Percentiles rank a stretch among this genome's conserved stretches.
These are phyloP conservation scores for Aquatica leii DNA, from an alignment of 2,888 invertebrate genomes.

Conservation along the genomic window DNA sequence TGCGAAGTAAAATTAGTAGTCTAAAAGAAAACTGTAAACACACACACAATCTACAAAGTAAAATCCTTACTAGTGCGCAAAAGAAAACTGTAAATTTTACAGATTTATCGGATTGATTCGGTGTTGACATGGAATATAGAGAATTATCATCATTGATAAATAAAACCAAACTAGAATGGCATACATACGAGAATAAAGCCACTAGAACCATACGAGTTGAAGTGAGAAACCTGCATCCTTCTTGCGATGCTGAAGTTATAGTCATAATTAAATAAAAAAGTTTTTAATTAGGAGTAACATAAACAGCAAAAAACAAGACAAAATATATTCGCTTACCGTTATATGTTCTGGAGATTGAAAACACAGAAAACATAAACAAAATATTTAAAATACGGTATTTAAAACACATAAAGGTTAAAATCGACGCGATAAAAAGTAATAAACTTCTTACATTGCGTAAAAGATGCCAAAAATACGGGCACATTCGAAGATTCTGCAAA, in stretches of 20 bases:
- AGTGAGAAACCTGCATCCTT: constrained; percentile 6
- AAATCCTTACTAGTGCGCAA: not conserved
- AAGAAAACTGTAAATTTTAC: too few relatives aligned
- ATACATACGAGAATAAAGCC: constrained; percentile 9
- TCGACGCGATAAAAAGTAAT: not conserved
- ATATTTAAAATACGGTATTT: not conserved
- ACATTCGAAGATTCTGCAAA: not conserved
- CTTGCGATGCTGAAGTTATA: constrained; percentile 8
- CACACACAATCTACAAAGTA: not conserved
- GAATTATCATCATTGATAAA: not conserved
- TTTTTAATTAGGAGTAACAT: not conserved
- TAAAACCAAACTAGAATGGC: not conserved
- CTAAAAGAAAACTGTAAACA: not conserved
- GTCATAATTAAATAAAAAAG: not conserved
- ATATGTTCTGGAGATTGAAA: constrained; percentile 14
- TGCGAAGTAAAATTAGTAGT: not conserved
- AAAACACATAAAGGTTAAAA: not conserved
- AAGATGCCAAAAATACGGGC: not conserved
- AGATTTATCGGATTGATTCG: too few relatives aligned
- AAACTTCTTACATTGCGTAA: not conserved
- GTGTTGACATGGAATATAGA: not conserved
- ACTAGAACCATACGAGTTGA: not conserved
- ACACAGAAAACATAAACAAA: not conserved
- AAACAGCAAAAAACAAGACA: constrained; percentile 4
- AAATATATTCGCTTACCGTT: constrained; percentile 14